Conservation (phyloP, 1,140 invertebrate genomes). For the Anastrepha ludens region DNA sequence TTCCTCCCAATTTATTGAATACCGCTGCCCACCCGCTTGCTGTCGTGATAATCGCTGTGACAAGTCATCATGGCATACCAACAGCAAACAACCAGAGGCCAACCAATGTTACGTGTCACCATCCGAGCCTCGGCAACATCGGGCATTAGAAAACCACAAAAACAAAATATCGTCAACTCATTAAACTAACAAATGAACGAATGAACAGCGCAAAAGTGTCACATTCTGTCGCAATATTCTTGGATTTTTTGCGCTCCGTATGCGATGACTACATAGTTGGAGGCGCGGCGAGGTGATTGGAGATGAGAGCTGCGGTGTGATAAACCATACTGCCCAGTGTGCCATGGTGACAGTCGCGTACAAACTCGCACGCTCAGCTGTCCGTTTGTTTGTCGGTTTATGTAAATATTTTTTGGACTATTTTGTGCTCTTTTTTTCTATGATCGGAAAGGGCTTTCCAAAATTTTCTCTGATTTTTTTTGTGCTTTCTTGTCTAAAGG, state of each 20-base stretch:
- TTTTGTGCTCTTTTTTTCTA: too few species aligned
- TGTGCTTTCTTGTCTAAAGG: not conserved
- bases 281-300: not conserved
- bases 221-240: slow-evolving; percentile 28
- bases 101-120: not conserved
- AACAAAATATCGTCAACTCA: slow-evolving; percentile 16
- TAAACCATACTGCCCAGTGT: slow-evolving; percentile 16
- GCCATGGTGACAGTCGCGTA: slow-evolving; percentile 7
- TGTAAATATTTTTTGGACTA: not conserved
- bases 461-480: not conserved
- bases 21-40: not conserved
- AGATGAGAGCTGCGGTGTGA: not conserved
- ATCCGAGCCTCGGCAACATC: not conserved
- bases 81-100: not conserved
- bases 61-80: slow-evolving; percentile 3
- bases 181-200: slow-evolving; percentile 40
- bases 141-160: not conserved
- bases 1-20: not conserved
- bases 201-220: slow-evolving; percentile 33
- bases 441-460: not conserved
- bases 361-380: slow-evolving; percentile 44
- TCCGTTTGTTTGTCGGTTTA: slow-evolving; percentile 39
- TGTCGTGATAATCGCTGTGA: not conserved
- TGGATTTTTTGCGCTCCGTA: not conserved
- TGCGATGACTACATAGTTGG: not conserved